Evolutionary conservation across 2,888 invertebrate species (phyloP).

Genomic region (Blastobasis adustella): DNA sequence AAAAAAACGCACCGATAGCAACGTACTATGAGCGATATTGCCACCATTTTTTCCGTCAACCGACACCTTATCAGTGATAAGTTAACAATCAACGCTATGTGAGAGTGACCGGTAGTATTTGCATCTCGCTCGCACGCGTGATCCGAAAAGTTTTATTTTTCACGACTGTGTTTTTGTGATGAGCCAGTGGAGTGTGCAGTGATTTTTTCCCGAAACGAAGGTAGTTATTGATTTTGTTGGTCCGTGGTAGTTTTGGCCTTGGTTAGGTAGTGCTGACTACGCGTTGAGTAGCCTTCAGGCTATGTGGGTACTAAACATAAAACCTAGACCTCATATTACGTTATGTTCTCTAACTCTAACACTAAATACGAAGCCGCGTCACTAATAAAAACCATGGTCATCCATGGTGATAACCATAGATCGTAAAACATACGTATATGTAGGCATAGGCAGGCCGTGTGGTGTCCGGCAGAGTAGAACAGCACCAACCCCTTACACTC

Average conservation of each 20-base stretch:
- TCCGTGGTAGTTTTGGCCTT: background rate
- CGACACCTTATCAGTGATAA: constrained; percentile 13
- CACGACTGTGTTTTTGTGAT: constrained; percentile 32
- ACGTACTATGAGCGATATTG: constrained; percentile 20
- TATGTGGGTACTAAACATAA: no score
- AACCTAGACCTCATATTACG: no score
- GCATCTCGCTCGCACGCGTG: constrained; percentile 23
- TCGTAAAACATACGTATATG: no score
- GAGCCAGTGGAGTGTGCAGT: constrained; percentile 31
- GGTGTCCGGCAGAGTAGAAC: no score
- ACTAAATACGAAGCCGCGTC: no score
- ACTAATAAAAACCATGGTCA: no score
- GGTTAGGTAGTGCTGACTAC: no score
- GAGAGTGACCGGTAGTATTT: constrained; percentile 22
- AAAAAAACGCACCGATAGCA: constrained; percentile 35
- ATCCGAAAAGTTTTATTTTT: constrained; percentile 15
- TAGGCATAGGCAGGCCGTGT: no score
- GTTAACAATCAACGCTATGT: constrained; percentile 19
- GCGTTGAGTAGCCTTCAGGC: no score
- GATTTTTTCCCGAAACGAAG: constrained; percentile 26
- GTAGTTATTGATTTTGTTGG: constrained; percentile 25
- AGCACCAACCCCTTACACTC: no score
- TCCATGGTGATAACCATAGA: no score
- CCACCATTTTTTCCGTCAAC: constrained; percentile 16
- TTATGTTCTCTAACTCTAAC: no score